Evolutionary conservation across 2,888 invertebrate genomes (phyloP).

Genomic region (Torymus tubicola): DNA sequence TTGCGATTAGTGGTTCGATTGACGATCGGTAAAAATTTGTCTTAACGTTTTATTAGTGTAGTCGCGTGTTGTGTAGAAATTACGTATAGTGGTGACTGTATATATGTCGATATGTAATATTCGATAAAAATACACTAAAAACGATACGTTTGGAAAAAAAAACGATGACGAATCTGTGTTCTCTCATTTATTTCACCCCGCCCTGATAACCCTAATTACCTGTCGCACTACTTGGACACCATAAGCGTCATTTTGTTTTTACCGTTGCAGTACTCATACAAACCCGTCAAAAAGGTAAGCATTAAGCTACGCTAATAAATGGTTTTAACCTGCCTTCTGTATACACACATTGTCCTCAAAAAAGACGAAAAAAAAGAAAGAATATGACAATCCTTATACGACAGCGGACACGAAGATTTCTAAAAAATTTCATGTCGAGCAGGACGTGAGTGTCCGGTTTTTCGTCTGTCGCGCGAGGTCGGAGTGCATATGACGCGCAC

Average conservation of each 20-base stretch:
- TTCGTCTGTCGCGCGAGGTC: background rate
- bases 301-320: conserved; percentile 41
- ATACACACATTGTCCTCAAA: no score
- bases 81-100: conserved; percentile 72
- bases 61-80: conserved; percentile 68
- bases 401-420: background rate
- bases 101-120: conserved; percentile 76
- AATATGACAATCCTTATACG: no score
- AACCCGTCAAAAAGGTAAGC: background rate
- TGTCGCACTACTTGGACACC: background rate
- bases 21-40: conserved; percentile 48
- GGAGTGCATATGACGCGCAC: background rate
- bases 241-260: background rate
- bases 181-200: background rate
- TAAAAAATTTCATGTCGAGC: conserved; percentile 6
- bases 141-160: conserved; percentile 62
- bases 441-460: conserved; percentile 18
- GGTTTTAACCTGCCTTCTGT: background rate
- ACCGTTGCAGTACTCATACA: background rate
- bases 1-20: conserved; percentile 23
- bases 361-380: no score
- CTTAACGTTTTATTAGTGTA: conserved; percentile 60
- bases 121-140: conserved; percentile 68
- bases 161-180: conserved; percentile 15
- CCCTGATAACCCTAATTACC: background rate